Percentiles rank a stretch among this genome's conserved stretches.
Evolutionary conservation across 2,888 invertebrate genomes (phyloP).

Genomic region (Drosophila melanosoma): DNA sequence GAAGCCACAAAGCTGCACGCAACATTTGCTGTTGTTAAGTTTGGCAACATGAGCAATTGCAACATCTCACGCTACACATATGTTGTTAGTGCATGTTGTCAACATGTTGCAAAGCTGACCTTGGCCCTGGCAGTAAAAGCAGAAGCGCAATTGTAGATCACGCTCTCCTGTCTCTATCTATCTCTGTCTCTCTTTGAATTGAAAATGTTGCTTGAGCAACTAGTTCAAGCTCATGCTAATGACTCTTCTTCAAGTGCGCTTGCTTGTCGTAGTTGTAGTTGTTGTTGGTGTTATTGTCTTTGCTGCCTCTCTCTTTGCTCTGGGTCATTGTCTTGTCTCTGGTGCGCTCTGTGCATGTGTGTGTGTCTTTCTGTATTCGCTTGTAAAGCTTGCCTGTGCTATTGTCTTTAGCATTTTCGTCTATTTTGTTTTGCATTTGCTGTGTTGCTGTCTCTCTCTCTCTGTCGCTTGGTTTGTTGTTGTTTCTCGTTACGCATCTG

Average conservation of each 20-base stretch:
- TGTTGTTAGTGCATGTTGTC: constrained; percentile 49
- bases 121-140: constrained; percentile 53
- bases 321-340: constrained; percentile 67
- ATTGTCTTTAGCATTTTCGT: constrained; percentile 8
- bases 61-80: constrained; percentile 43
- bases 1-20: constrained; percentile 29
- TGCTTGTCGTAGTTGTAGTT: not conserved
- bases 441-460: constrained; percentile 12
- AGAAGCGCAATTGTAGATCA: constrained; percentile 30
- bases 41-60: constrained; percentile 54
- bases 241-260: constrained; percentile 28
- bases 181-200: constrained; percentile 14
- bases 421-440: constrained; percentile 17
- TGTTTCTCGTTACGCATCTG: constrained; percentile 69
- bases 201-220: constrained; percentile 52
- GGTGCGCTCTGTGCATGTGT: constrained; percentile 16
- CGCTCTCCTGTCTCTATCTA: not conserved
- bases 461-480: not conserved
- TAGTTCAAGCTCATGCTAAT: constrained; percentile 68
- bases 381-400: constrained; percentile 18
- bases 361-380: constrained; percentile 8
- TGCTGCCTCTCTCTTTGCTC: constrained; percentile 26
- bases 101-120: constrained; percentile 73
- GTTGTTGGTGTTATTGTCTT: constrained; percentile 1
- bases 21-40: constrained; percentile 22